Conservation (phyloP, 2,113 vertebrate genomes). For the Ceyx melanurus region DNA sequence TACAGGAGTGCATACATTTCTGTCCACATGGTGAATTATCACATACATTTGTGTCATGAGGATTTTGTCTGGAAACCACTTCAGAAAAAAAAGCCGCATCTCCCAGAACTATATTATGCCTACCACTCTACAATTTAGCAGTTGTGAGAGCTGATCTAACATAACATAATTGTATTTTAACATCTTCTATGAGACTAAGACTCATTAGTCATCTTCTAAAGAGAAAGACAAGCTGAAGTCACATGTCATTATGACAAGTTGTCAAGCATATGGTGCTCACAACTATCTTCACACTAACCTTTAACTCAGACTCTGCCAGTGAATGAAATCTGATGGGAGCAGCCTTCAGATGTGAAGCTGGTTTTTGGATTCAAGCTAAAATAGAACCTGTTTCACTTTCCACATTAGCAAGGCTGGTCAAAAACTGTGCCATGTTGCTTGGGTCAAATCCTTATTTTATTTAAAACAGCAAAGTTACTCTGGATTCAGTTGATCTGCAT, state of each 20-base stretch:
- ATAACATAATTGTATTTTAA: constrained; percentile 62
- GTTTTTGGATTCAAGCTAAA: not conserved
- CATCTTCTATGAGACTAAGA: constrained; percentile 36
- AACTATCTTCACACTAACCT: not conserved
- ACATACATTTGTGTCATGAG: constrained; percentile 57
- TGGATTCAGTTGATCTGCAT: not conserved
- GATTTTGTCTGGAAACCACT: constrained; percentile 49
- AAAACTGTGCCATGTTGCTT: not conserved
- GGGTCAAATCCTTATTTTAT: not conserved
- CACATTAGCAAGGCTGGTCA: not conserved
- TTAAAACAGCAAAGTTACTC: not conserved
- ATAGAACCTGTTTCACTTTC: not conserved
- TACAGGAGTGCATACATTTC: not conserved
- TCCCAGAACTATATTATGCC: constrained; percentile 9
- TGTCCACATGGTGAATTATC: constrained; percentile 10
- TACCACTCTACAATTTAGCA: constrained; percentile 28
- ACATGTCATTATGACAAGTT: not conserved
- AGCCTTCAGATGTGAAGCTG: not conserved
- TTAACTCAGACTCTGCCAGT: not conserved
- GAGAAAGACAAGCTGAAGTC: constrained; percentile 47
- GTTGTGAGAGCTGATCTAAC: constrained; percentile 58
- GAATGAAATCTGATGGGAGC: not conserved
- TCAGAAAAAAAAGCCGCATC: not conserved
- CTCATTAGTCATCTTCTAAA: constrained; percentile 65
- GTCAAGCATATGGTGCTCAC: not conserved